phyloP scores from a whole-genome alignment of 1,140 invertebrate genomes.

The Oscheius sp. region DNA sequence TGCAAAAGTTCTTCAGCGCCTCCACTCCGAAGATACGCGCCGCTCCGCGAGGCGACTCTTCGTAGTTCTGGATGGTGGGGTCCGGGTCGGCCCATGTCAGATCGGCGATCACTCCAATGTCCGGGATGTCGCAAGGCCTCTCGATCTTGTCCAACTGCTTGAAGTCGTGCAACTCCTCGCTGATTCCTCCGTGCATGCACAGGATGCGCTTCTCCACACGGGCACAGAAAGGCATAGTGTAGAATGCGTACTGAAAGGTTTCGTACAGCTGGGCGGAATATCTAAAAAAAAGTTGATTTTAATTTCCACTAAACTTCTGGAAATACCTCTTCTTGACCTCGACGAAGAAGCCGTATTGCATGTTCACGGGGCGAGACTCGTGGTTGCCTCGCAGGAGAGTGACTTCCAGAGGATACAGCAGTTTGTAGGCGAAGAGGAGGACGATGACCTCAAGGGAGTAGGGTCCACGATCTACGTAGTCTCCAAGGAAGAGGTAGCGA shows the following conservation, averaged over 20 bases:
- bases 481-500: conserved; percentile 65
- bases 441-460: conserved; percentile 64
- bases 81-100: conserved; percentile 75
- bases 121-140: conserved; percentile 49
- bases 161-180: conserved; percentile 69
- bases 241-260: conserved; percentile 61
- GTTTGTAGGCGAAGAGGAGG: conserved; percentile 66
- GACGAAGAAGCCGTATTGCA: conserved; percentile 79
- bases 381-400: conserved; percentile 93
- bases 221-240: conserved; percentile 68
- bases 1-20: conserved; percentile 40
- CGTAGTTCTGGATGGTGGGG: conserved; percentile 78
- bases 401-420: conserved; percentile 95
- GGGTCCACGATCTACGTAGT: conserved; percentile 67
- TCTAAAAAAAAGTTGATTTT: conserved; percentile 4
- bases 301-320: too few relatives aligned
- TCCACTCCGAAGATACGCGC: conserved; percentile 45
- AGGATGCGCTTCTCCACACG: conserved; percentile 83
- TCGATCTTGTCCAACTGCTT: conserved; percentile 42
- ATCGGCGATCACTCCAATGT: conserved; percentile 40
- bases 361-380: conserved; percentile 74
- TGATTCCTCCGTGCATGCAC: conserved; percentile 79
- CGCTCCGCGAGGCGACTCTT: conserved; percentile 74
- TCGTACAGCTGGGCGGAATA: conserved; percentile 45
- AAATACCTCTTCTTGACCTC: conserved; percentile 51